These are phyloP conservation scores for Triops longicaudatus DNA, from an alignment of 1,140 invertebrate genomes.

Conservation along the genomic window DNA sequence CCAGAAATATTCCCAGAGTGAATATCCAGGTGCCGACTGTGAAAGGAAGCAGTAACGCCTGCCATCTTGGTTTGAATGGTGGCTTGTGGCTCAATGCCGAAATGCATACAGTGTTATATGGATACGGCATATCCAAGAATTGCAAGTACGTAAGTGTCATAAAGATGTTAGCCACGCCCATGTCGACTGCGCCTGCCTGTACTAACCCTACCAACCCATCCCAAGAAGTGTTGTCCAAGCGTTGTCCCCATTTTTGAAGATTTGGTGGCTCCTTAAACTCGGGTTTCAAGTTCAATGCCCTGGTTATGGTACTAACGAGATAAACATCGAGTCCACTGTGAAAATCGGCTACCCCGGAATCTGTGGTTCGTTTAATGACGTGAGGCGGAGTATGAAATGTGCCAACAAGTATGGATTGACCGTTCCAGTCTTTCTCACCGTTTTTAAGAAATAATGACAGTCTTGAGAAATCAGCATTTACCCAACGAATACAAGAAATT, in stretches of 20 bases:
- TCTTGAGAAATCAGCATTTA: not conserved
- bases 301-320: not conserved
- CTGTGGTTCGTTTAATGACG: not conserved
- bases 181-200: constrained; percentile 26
- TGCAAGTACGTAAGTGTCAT: constrained; percentile 30
- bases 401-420: not conserved
- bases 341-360: not conserved
- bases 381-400: not conserved
- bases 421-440: not conserved
- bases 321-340: not conserved
- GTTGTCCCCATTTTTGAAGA: constrained; percentile 32
- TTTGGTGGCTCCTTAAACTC: not conserved
- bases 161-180: constrained; percentile 34
- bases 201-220: constrained; percentile 33
- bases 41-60: constrained; percentile 24
- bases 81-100: constrained; percentile 18
- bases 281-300: not conserved
- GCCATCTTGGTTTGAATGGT: constrained; percentile 26
- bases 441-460: not conserved
- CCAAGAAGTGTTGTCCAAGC: constrained; percentile 32
- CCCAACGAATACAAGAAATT: not conserved
- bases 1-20: not conserved
- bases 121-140: constrained; percentile 26
- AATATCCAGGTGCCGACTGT: constrained; percentile 3
- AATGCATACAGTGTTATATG: constrained; percentile 18